Conservation (phyloP, 2,888 invertebrate genomes). For the Eupithecia dodoneata region DNA sequence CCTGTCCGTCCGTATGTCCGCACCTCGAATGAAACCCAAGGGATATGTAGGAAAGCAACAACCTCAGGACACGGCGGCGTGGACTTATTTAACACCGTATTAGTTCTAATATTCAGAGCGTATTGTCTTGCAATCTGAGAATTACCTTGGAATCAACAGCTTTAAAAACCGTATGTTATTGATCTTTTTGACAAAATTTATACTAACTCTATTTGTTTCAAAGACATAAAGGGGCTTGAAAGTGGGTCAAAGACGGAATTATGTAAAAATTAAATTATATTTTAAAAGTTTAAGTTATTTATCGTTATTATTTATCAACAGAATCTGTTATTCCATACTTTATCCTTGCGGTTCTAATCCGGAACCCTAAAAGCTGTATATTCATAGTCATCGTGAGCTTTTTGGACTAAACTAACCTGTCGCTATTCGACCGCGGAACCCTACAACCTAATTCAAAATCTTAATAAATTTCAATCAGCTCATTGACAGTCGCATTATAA, state of each 20-base stretch:
- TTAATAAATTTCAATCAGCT: constrained; percentile 38
- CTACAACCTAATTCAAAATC: constrained; percentile 33
- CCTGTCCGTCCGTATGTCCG: constrained; percentile 45
- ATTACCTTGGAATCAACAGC: neutral
- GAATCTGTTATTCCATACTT: no score
- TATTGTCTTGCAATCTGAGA: constrained; percentile 25
- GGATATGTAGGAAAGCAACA: constrained; percentile 56
- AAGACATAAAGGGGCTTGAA: no score
- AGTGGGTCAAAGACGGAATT: no score
- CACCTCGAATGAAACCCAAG: constrained; percentile 47
- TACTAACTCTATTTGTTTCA: no score
- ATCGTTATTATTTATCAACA: no score
- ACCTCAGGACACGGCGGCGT: constrained; percentile 48
- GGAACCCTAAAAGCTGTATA: neutral
- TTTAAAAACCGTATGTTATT: neutral
- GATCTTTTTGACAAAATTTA: no score
- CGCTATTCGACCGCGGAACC: constrained; percentile 8
- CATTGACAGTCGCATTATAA: constrained; percentile 37
- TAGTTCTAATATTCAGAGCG: constrained; percentile 58
- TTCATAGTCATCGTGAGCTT: neutral
- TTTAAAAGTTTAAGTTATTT: no score
- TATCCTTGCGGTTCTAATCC: no score
- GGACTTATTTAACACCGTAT: constrained; percentile 63
- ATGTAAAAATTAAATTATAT: no score
- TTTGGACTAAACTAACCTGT: neutral